phyloP scores from a whole-genome alignment of 30 jellyfish, hydroid and myxozoan genomes.

The Turritopsis rubra region DNA sequence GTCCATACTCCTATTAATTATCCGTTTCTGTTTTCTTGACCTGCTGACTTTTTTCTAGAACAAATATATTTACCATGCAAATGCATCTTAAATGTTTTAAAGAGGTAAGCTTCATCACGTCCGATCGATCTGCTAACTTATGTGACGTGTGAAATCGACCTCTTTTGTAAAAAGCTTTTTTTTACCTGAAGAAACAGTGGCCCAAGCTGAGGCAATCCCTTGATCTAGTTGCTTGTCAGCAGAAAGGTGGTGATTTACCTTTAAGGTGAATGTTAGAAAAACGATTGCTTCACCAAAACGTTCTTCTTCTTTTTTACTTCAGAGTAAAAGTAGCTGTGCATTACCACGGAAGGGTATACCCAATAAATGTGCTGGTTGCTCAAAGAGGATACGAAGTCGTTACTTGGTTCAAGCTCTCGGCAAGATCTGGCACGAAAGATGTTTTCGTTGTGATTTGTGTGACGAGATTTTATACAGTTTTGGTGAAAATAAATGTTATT shows the following conservation, averaged over 20 bases:
- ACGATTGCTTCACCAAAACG: neutral
- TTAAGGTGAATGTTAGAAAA: neutral
- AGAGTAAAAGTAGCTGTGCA: neutral
- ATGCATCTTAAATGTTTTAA: neutral
- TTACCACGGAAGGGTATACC: neutral
- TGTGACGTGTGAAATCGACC: too few species aligned
- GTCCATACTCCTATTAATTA: too few species aligned
- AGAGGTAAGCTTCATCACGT: neutral
- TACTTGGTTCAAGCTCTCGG: neutral
- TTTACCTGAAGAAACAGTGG: too few species aligned
- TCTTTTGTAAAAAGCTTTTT: too few species aligned
- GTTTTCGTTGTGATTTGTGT: constrained; percentile 9
- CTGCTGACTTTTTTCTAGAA: neutral
- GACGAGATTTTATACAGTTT: constrained; percentile 15
- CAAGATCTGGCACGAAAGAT: constrained; percentile 14
- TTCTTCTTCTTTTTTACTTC: neutral
- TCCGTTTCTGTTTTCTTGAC: too few species aligned
- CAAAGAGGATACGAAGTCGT: constrained; percentile 12
- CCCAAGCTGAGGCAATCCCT: too few species aligned
- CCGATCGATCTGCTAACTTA: too few species aligned
- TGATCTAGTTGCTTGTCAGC: too few species aligned
- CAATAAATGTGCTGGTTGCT: constrained; percentile 17
- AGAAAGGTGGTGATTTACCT: too few species aligned
- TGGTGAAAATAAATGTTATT: constrained; percentile 4
- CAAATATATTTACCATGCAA: neutral